These are phyloP conservation scores for Erebia ligea DNA, from an alignment of 2,888 invertebrate genomes.

Conservation along the genomic window DNA sequence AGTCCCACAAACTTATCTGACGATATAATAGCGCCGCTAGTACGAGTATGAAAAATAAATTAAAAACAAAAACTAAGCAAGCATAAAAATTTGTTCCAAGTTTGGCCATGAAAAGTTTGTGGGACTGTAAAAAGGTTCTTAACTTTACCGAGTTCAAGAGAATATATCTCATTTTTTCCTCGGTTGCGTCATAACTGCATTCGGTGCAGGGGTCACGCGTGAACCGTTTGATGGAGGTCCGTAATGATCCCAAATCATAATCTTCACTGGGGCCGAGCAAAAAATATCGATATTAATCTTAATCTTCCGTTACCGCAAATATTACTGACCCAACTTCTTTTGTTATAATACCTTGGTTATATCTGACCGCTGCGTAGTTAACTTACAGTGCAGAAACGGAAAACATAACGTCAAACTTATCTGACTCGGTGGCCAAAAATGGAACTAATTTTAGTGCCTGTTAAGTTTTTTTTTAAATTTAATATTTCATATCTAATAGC, in stretches of 20 bases:
- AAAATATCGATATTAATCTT: slow-evolving; percentile 72
- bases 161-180: slow-evolving; percentile 40
- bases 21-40: no score
- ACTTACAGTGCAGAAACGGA: not conserved
- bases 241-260: slow-evolving; percentile 73
- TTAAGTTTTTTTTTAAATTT: no score
- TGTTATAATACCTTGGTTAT: slow-evolving; percentile 24
- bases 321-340: slow-evolving; percentile 38
- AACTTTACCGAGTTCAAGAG: slow-evolving; percentile 22
- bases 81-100: no score
- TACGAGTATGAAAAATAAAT: no score
- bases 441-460: no score
- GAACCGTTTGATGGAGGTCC: slow-evolving; percentile 67
- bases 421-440: no score
- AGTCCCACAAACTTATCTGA: no score
- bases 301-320: slow-evolving; percentile 65
- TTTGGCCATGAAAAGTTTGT: no score
- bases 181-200: slow-evolving; percentile 50
- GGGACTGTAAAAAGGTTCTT: not conserved
- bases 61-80: no score
- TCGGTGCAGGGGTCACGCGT: slow-evolving; percentile 61
- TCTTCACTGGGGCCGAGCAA: slow-evolving; percentile 54
- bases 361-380: not conserved
- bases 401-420: not conserved
- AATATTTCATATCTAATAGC: no score